Evolutionary conservation across 1,140 invertebrate genomes (phyloP), one percentile per base, ranked within the genome.

Genomic region (Telenomus remus): DNA sequence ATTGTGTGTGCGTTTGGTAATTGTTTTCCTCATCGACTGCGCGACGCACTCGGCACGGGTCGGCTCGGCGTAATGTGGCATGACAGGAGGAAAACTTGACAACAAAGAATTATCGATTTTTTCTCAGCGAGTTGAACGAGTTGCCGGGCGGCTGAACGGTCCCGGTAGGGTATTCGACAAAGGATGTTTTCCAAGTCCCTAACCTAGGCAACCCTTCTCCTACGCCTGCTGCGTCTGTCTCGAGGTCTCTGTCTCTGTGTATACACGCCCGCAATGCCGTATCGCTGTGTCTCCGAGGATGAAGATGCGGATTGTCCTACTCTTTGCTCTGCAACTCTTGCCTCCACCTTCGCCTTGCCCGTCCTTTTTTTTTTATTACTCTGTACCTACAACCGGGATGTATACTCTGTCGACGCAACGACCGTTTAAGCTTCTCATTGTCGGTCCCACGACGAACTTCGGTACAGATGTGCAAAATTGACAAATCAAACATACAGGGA

Each of bases 61-160:
- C 61, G 75, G 42, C 44, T 72, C 68, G 66, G 53, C 79, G 81
- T 84, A 86, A 85, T 81, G 80, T 83, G 81, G 83, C 80, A 85
- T 82, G 82, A 81, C 82, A 85, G 83, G 80, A 86, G 83, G 80
- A 83, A 84, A 85, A 86, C 84, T 86, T 85, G 82, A 84, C 84
- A 84, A 86, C 85, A 84, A 85, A 85, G 83, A 85, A 88, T 86
- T 88, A 84, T 86, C 84, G 85, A 85, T 87, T 84, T 85, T 84
- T 85, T 83, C 81, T 85, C 80, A 83, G 82, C 81, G 83, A 79
- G 82, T 82, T 85, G 85, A 85, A 85, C 82, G 82, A 87, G 85
- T 85, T 83, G 82, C 81, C 81, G 84, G 82, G 81, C 81, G 84
- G 82, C 81, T 84, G 83, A 85, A 79, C 82, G 85, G 82, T 84